Percentiles rank a stretch among this genome's conserved stretches.
Conservation (phyloP, 2,888 invertebrate species). For the Biston stratarius region DNA sequence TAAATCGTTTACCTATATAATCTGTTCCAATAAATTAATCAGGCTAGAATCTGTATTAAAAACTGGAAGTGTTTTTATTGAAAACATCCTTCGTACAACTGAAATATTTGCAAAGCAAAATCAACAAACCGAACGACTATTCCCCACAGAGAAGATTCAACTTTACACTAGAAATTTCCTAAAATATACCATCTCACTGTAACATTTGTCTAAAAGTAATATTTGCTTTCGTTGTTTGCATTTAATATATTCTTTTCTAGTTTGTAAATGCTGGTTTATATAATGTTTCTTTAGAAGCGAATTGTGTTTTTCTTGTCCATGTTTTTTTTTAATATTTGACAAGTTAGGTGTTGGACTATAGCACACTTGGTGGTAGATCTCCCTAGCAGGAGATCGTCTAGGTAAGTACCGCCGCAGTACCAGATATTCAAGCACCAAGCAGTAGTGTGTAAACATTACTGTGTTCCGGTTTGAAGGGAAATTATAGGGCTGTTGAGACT, state of each 20-base stretch:
- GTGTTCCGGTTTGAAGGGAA: no score
- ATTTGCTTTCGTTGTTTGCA: conserved; percentile 6
- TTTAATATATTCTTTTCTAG: conserved; percentile 5
- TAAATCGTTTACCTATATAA: neutral
- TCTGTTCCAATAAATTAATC: conserved; percentile 8
- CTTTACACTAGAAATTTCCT: conserved; percentile 18
- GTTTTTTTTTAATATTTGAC: neutral
- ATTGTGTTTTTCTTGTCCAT: neutral
- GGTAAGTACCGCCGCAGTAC: no score
- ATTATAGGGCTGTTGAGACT: no score
- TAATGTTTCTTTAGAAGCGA: neutral
- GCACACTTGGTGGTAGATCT: no score
- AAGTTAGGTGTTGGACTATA: no score
- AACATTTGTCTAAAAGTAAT: neutral
- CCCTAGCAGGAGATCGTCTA: no score
- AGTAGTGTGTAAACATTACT: no score
- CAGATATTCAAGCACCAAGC: no score
- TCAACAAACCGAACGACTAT: conserved; percentile 17
- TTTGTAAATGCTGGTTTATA: conserved; percentile 5
- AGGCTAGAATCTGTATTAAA: conserved; percentile 7
- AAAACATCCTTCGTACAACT: conserved; percentile 19
- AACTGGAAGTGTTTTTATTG: conserved; percentile 22
- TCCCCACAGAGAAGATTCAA: conserved; percentile 7
- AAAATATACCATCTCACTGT: conserved; percentile 5
- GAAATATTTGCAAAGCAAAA: conserved; percentile 22